Evolutionary conservation across 2,888 invertebrate genomes (phyloP).

Genomic region (Agonum fuliginosum): DNA sequence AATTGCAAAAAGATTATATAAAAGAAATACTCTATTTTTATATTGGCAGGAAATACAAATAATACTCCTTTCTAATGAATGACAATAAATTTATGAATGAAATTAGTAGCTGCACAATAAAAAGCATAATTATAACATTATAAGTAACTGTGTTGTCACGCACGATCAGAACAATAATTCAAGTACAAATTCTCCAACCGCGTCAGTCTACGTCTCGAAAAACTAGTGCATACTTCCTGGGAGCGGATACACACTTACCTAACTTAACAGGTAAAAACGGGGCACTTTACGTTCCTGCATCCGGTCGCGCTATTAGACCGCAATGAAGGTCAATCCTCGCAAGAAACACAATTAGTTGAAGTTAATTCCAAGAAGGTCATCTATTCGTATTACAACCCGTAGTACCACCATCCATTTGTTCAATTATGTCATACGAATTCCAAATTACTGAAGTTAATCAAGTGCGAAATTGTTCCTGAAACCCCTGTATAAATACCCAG

Average conservation of each 20-base stretch:
- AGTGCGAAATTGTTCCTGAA: conserved; percentile 41
- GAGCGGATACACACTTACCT: conserved; percentile 47
- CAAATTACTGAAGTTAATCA: conserved; percentile 48
- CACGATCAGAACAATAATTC: conserved; percentile 38
- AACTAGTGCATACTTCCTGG: conserved; percentile 52
- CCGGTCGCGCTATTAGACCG: conserved; percentile 54
- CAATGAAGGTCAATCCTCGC: conserved; percentile 42
- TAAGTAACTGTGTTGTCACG: conserved; percentile 32
- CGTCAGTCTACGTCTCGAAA: conserved; percentile 20
- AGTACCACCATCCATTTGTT: conserved; percentile 2
- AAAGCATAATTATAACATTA: conserved; percentile 25
- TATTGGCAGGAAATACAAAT: conserved; percentile 6
- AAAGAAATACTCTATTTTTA: not conserved
- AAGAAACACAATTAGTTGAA: conserved; percentile 44
- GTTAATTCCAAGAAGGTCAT: conserved; percentile 47
- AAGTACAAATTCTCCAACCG: conserved; percentile 35
- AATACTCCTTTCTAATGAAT: conserved; percentile 24
- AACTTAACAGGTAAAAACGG: conserved; percentile 37
- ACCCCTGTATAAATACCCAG: conserved; percentile 52
- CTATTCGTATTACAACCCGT: not conserved
- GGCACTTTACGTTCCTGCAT: conserved; percentile 31
- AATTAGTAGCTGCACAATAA: not conserved
- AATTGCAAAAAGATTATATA: not conserved
- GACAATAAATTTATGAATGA: conserved; percentile 36
- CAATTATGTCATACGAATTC: conserved; percentile 51